Conservation (phyloP, 2,888 invertebrate genomes). For the Eupithecia vulgata region DNA sequence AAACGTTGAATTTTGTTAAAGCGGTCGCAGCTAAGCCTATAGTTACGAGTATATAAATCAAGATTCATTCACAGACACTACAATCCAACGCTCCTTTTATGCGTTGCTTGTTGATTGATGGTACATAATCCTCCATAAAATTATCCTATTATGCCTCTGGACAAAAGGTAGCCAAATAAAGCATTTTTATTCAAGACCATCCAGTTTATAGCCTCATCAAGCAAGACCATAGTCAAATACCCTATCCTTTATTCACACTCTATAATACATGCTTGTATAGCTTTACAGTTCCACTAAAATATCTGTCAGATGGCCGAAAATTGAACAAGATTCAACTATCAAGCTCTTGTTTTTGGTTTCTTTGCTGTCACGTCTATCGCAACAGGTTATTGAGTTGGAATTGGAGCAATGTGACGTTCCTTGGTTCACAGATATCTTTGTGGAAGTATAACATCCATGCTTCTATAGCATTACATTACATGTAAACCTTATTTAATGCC, state of each 20-base stretch:
- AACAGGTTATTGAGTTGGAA: neutral
- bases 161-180: slow-evolving; percentile 32
- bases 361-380: neutral
- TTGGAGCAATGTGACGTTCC: neutral
- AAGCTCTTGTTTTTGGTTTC: neutral
- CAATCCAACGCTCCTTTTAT: slow-evolving; percentile 9
- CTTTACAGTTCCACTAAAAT: neutral
- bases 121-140: slow-evolving; percentile 14
- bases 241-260: slow-evolving; percentile 70
- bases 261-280: slow-evolving; percentile 59
- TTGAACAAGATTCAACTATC: neutral
- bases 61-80: slow-evolving; percentile 5
- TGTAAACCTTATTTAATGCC: slow-evolving; percentile 74
- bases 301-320: neutral
- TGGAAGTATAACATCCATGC: neutral
- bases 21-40: neutral
- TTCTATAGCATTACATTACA: slow-evolving; percentile 53
- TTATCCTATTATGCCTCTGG: slow-evolving; percentile 17
- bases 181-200: slow-evolving; percentile 28
- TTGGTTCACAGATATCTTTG: neutral
- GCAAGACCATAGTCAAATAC: slow-evolving; percentile 52
- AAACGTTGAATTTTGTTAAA: neutral
- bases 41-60: slow-evolving; percentile 4
- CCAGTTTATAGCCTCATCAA: slow-evolving; percentile 48
- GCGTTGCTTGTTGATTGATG: slow-evolving; percentile 8